Base-by-base conservation (phyloP, 2,113 vertebrate genomes). In the Puffinus mauretanicus region DNA sequence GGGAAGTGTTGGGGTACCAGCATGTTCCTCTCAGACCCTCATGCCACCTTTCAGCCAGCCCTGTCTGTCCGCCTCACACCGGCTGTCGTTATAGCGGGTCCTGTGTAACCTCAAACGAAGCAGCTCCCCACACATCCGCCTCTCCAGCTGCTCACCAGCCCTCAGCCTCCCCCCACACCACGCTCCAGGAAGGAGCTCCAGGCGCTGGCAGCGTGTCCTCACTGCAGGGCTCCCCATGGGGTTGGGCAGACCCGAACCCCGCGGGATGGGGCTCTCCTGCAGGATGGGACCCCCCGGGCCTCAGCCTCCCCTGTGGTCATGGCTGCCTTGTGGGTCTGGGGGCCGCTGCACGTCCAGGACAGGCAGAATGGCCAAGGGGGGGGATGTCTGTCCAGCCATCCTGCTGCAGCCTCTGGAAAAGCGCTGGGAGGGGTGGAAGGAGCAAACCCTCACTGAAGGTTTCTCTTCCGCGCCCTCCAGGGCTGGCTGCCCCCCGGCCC, bases 141-240 rank as follows among this genome's bases (percentile, higher is more conserved):
- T 32, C 47, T 36, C 40, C 71, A 14, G 60, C 54, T 20, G 20
- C 32, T n/a, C 49, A 7, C 21, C 49, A 60, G 46, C 17, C 36
- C 26, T 32, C 0, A 1, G 55, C 47, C 16, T 34, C 17, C 11
- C 32, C 36, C 10, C 0, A 6, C 30, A 5, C n/a, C 2, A 0
- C 5, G 0, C 61, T 40, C 19, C 4, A 1, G 51, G 40, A 46
- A 13, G 11, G 17, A 42, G 61, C 40, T 47, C 30, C 42, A 3
- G 49, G 62, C 0, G 2, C 52, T 5, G 52, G 24, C 47, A 49
- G 40, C 1, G 0, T 6, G n/a, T 10, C 42, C 16, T 44, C 32
- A 22, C 0, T 0, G 46, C 36, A 13, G 26, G 36, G 44, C 25
- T 42, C 24, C 42, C 44, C n/a, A 3, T 3, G 11, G 34, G 10